Evolutionary conservation across 2,113 vertebrate genomes (phyloP).

Genomic region (Onychostruthus taczanowskii): DNA sequence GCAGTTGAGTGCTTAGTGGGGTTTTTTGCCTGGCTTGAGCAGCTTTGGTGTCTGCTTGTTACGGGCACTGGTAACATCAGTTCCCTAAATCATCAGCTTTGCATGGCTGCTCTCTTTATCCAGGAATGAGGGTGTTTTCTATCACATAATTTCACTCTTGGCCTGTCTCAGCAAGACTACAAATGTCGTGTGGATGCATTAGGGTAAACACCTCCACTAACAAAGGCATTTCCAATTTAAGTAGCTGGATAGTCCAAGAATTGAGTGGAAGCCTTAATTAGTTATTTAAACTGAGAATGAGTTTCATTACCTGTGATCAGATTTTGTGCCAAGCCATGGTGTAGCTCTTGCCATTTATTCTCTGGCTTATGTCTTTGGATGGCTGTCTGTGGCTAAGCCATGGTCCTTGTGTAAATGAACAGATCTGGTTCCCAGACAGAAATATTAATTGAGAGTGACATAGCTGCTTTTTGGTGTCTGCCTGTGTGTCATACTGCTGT

Average conservation of each 20-base stretch:
- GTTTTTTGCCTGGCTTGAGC: background rate
- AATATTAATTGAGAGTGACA: background rate
- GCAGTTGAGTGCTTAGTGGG: background rate
- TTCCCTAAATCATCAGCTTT: background rate
- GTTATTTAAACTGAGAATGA: background rate
- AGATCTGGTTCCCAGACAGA: background rate
- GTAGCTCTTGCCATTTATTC: background rate
- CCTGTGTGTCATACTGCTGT: rapidly evolving
- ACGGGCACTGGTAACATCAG: background rate
- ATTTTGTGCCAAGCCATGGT: background rate
- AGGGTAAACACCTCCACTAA: background rate
- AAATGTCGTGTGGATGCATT: background rate
- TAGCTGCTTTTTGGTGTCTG: background rate
- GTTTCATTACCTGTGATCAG: background rate
- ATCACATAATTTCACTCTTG: background rate
- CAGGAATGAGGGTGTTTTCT: background rate
- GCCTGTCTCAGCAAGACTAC: background rate
- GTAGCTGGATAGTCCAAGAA: background rate
- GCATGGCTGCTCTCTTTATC: background rate
- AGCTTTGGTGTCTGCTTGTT: background rate
- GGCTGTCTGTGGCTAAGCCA: background rate
- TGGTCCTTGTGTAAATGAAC: background rate
- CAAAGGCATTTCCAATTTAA: background rate
- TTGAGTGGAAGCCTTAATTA: background rate
- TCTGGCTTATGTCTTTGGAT: background rate